Conservation (phyloP, 2,797 vertebrate genomes). For the Decapterus maruadsi region DNA sequence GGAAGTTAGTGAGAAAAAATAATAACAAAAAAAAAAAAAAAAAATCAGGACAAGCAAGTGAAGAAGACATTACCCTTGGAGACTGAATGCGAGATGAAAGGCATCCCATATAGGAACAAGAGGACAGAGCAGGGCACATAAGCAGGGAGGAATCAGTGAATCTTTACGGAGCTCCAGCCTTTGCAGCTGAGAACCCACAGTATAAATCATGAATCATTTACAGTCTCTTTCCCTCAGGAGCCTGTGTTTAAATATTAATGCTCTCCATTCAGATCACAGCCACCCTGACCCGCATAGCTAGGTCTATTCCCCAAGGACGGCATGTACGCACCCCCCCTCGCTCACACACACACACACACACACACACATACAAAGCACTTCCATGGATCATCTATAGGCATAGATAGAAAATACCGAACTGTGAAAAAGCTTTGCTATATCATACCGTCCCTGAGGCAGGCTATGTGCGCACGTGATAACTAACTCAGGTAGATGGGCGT, state of each 20-base stretch:
- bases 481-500: neutral
- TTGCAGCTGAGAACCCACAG: constrained; percentile 63
- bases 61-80: constrained; percentile 68
- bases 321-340: constrained; percentile 55
- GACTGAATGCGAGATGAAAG: constrained; percentile 69
- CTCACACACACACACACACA: constrained; percentile 59
- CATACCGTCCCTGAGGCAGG: constrained; percentile 29
- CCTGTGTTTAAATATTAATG: constrained; percentile 88
- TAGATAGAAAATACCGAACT: constrained; percentile 46
- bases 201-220: constrained; percentile 85
- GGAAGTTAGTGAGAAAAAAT: constrained; percentile 40
- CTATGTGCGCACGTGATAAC: constrained; percentile 14
- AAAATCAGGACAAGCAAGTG: constrained; percentile 44
- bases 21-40: constrained; percentile 2
- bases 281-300: constrained; percentile 82
- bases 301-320: constrained; percentile 77
- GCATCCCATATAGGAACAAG: constrained; percentile 51
- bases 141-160: constrained; percentile 63
- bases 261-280: constrained; percentile 86
- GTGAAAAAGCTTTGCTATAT: constrained; percentile 44
- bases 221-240: constrained; percentile 79
- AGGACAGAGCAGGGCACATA: constrained; percentile 60
- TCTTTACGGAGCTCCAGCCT: constrained; percentile 71
- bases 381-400: constrained; percentile 62
- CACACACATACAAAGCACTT: constrained; percentile 64